Conservation (phyloP, 64 coral and sea anemone species). For the Pocillopora verrucosa region DNA sequence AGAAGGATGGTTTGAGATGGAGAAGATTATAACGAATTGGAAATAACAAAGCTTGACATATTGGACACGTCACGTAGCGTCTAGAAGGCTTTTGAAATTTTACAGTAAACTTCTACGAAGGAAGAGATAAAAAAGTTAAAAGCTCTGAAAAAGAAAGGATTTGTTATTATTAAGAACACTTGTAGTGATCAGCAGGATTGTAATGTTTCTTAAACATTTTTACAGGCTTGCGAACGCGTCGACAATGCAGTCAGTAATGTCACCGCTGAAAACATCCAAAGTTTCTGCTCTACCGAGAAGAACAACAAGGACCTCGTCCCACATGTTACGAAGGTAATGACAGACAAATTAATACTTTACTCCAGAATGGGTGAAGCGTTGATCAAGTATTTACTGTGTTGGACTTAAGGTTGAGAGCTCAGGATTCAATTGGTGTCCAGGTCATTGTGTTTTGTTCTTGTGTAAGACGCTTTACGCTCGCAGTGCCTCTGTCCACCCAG, state of each 20-base stretch:
- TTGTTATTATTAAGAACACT: no score
- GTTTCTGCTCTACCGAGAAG: conserved; percentile 81
- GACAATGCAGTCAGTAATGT: conserved; percentile 86
- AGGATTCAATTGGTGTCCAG: no score
- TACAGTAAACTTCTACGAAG: no score
- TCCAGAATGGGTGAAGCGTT: background rate
- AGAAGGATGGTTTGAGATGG: background rate
- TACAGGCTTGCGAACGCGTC: conserved; percentile 58
- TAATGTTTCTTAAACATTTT: background rate
- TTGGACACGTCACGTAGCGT: background rate
- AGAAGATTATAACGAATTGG: background rate
- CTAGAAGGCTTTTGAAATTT: no score
- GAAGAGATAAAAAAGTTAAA: no score
- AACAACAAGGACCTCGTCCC: conserved; percentile 86
- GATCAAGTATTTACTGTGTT: no score
- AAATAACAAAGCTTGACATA: background rate
- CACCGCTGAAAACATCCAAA: conserved; percentile 94
- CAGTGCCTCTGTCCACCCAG: no score
- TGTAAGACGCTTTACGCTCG: no score
- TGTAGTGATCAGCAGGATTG: no score
- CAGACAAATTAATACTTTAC: background rate
- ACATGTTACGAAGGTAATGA: conserved; percentile 75
- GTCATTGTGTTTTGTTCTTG: no score
- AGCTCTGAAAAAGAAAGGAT: no score
- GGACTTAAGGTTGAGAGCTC: no score